Conservation (phyloP, 2,113 vertebrate genomes). For the Struthio camelus region DNA sequence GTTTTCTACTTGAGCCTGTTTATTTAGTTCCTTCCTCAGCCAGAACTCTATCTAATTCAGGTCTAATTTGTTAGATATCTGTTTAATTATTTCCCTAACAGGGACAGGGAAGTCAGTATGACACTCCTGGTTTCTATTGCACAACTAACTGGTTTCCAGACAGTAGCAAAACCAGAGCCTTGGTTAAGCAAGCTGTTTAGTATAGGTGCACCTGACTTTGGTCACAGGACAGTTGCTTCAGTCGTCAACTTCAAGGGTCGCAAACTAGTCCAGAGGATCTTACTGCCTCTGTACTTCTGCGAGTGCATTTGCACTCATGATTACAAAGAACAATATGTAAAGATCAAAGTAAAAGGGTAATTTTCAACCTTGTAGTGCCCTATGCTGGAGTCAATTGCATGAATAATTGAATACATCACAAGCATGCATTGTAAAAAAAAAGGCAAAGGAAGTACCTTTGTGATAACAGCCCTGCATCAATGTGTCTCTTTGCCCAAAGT, state of each 20-base stretch:
- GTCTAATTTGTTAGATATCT: background rate
- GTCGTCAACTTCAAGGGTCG: background rate
- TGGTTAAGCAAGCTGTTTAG: background rate
- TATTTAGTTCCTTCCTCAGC: background rate
- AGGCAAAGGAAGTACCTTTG: conserved; percentile 39
- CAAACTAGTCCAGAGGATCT: background rate
- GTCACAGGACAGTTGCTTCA: background rate
- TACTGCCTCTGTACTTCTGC: background rate
- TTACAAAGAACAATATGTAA: background rate
- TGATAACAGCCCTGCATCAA: background rate
- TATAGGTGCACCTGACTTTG: background rate
- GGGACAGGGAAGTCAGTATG: background rate
- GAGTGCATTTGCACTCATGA: background rate
- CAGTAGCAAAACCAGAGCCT: accelerated
- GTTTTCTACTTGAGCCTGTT: background rate
- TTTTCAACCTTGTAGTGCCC: conserved; percentile 50
- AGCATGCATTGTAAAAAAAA: background rate
- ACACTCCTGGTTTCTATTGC: background rate
- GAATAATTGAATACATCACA: conserved; percentile 45
- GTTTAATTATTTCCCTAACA: background rate
- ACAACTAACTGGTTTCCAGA: background rate
- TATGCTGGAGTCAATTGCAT: background rate
- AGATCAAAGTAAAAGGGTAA: conserved; percentile 21
- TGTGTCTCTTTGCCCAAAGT: background rate
- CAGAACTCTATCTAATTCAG: background rate